Base-by-base conservation (phyloP, 2,888 invertebrate species). In the Sycophila texana region DNA sequence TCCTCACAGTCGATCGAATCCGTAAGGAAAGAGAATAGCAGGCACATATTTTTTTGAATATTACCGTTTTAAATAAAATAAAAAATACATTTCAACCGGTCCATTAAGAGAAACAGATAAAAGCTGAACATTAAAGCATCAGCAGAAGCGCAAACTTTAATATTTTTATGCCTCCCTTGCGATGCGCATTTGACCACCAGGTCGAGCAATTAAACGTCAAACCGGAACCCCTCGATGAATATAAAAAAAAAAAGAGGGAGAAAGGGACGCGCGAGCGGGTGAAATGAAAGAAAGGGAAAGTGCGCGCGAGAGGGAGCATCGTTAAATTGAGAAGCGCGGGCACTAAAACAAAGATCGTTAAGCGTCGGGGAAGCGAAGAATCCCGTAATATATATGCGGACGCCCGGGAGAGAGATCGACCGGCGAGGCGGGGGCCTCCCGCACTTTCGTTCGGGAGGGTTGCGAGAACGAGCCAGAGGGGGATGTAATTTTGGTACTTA, bases 401-500 rank as follows among this genome's bases (percentile, higher is more conserved):
- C 84, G 83, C 84, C 81, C 55, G 65, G 13, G 55, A 20, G 26
- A 26, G 61, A 61, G 61, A 61, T 63, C 61, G 61, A 30, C 30
- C 2, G 61, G 20, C 22, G 13, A 22, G 20, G 84, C 82, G 84
- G n/a, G n/a, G 81, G 81, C 80, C n/a, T 55, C 12, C 57, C 82
- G 83, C 84, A 85, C 84, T 85, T 86, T 85, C 85, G 84, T 85
- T 84, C 83, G 76, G 55, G 83, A 84, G 84, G 84, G 84, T 81
- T 83, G 84, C 81, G 55, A 68, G 68, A 68, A 49, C 13, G 18
- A 55, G 30, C n/a, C 13, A 82, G 83, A 78, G 84, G 84, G 85
- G 85, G 86, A 86, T 86, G 86, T 87, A 87, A 87, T 87, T 87
- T 86, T 86, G 85, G 86, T 87, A 86, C 86, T 87, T 86, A 86